These are phyloP conservation scores for Diplogasteroides magnus DNA, from an alignment of 1,140 invertebrate genomes.

Conservation along the genomic window DNA sequence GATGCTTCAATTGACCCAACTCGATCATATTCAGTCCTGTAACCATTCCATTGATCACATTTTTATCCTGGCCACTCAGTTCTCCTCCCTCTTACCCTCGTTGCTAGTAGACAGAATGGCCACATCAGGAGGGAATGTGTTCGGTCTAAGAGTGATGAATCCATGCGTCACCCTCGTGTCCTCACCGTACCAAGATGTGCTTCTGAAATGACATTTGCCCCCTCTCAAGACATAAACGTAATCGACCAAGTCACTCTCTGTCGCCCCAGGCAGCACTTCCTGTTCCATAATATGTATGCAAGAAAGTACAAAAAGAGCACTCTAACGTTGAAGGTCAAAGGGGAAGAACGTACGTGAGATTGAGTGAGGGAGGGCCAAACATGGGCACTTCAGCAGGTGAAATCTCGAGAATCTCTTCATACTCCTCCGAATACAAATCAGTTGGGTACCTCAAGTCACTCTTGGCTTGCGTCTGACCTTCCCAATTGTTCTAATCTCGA, in stretches of 20 bases:
- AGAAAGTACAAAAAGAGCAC: no score
- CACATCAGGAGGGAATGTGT: slow-evolving; percentile 49
- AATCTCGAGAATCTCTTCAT: slow-evolving; percentile 54
- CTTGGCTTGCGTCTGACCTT: neutral
- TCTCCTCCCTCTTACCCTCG: slow-evolving; percentile 31
- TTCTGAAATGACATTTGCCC: no score
- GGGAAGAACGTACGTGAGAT: slow-evolving; percentile 42
- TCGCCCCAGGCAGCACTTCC: no score
- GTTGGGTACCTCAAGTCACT: slow-evolving; percentile 44
- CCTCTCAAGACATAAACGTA: no score
- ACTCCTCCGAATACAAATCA: slow-evolving; percentile 46
- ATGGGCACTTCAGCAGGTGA: slow-evolving; percentile 53
- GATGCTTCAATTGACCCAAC: slow-evolving; percentile 47
- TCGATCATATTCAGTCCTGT: slow-evolving; percentile 51
- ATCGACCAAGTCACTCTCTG: neutral
- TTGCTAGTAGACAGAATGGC: slow-evolving; percentile 54
- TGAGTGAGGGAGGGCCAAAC: slow-evolving; percentile 53
- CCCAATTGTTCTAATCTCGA: neutral
- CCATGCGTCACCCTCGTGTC: slow-evolving; percentile 48
- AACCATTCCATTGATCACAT: neutral
- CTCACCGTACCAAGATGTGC: slow-evolving; percentile 42
- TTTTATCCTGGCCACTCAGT: neutral
- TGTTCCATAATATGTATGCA: no score
- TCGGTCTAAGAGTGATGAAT: slow-evolving; percentile 51
- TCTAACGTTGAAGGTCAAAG: neutral